Base-by-base conservation (phyloP, 2,888 invertebrate genomes). In the Athetis lepigone region DNA sequence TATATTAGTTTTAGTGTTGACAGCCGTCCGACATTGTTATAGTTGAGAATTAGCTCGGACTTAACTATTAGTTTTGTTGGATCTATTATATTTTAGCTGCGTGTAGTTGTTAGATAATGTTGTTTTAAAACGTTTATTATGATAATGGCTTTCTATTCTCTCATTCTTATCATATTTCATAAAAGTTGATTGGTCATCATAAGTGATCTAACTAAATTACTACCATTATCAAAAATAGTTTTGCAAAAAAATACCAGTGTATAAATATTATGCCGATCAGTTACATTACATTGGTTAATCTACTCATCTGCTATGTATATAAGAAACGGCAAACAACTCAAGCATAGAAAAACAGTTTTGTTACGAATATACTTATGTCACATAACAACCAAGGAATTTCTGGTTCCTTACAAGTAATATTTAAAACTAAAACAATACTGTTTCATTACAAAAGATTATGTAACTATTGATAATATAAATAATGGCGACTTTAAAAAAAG, bases 11-110 rank as follows among this genome's bases (percentile, higher is more conserved):
- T 50, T 71, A 59, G 52, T 51, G 63, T 52, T 77, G 75, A 77
- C 78, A 77, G 65, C 43, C 64, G 81, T 77, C 75, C 77, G 58
- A 25, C 55, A 36, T 64, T 71, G 69, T 72, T 73, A 72, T 75
- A 65, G 64, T 62, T 67, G 54, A 19, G 49, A 62, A 64, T 71
- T 68, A 59, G 46, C 46, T 76, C 56, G 25, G 58, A 54, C 58
- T 75, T 56, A 16, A 49, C 39, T 62, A 52, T 75, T 55, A 70
- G 45, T 75, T 68, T 11, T 4, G 40, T 42, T 19, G 29, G 29
- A 40, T 59, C 61, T 55, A 33, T 43, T 50, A 49, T 71, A 39
- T 42, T 76, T 18, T 27, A 42, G 33, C 4, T 39, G 21, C 40
- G 39, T 47, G 50, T 46, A 33, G 33, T 13, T 63, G 11, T 13